Base-by-base conservation (phyloP, 2,113 vertebrate species). In the Sterrhoptilus dennistouni region DNA sequence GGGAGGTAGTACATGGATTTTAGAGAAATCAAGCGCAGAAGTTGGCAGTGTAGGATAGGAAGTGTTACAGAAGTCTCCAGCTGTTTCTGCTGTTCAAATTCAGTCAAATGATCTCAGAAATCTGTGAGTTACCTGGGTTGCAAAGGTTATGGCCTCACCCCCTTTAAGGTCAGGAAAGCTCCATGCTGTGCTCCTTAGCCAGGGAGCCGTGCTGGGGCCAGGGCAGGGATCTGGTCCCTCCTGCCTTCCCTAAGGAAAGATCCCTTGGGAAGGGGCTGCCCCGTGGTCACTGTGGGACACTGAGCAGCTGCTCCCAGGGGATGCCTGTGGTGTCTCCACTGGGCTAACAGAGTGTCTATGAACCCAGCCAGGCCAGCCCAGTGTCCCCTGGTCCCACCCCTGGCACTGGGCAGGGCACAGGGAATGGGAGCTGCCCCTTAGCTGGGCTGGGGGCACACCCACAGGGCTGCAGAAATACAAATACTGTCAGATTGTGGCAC, bases 401-500 rank as follows among this genome's bases (percentile, higher is more conserved):
- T 44, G 14, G 50, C 19, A 29, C 60, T 21, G 29, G 1, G 14
- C 42, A 47, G 29, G 29, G 25, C 52, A 44, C 45, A 60, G 72
- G 71, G 44, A 27, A 4, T 16, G 11, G n/a, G 60, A 85, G 44
- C 29, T 76, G 83, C 13, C 9, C 24, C 38, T 35, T 2, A 20
- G 4, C 36, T 84, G 64, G 10, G 14, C 0, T 8, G 19, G n/a
- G 54, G 25, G 16, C 63, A 2, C 15, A 9, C 9, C 33, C 0
- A 9, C 2, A 27, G 53, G 35, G 28, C 36, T 49, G 70, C 25
- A 28, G 79, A 23, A 49, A 8, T 1, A 23, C 31, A 36, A 38
- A 57, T 6, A 3, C 2, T 28, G 40, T 28, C 61, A 29, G 69
- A 44, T 20, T 29, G 14, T 60, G 38, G 13, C 35, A 25, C 27